phyloP scores from a whole-genome alignment of 2,113 vertebrate species.

The Tautogolabrus adspersus region DNA sequence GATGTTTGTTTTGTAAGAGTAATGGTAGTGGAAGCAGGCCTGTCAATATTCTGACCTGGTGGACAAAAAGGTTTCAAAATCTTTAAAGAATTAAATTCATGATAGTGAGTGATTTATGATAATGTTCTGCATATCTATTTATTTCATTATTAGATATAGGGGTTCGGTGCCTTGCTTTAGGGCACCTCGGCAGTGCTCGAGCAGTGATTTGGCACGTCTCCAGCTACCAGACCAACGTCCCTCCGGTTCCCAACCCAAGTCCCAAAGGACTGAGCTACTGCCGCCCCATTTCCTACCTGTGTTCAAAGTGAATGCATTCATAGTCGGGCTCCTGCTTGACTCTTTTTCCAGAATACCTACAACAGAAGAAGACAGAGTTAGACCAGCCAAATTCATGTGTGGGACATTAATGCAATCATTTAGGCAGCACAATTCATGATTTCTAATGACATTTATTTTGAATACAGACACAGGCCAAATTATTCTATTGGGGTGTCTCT shows the following conservation, averaged over 20 bases:
- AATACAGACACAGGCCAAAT: too few relatives aligned
- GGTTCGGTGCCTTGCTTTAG: too few relatives aligned
- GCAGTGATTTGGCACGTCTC: too few relatives aligned
- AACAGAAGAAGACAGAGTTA: background rate
- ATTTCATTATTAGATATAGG: too few relatives aligned
- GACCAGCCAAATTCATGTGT: background rate
- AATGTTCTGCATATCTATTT: background rate
- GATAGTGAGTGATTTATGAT: background rate
- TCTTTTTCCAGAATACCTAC: conserved; percentile 9
- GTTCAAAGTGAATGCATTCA: rapidly evolving
- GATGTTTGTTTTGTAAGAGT: background rate
- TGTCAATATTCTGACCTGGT: background rate
- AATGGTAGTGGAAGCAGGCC: background rate
- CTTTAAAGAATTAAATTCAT: background rate
- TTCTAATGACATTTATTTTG: too few relatives aligned
- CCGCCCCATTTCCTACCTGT: background rate
- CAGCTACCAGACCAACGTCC: too few relatives aligned
- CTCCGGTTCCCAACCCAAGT: too few relatives aligned
- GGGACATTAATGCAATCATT: too few relatives aligned
- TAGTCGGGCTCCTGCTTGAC: background rate
- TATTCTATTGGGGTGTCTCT: too few relatives aligned
- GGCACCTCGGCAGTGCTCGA: too few relatives aligned
- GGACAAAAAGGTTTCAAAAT: background rate
- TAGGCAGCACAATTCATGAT: too few relatives aligned
- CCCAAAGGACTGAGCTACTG: too few relatives aligned